These are phyloP conservation scores for Diabrotica undecimpunctata DNA, from an alignment of 1,140 invertebrate species.

Conservation along the genomic window DNA sequence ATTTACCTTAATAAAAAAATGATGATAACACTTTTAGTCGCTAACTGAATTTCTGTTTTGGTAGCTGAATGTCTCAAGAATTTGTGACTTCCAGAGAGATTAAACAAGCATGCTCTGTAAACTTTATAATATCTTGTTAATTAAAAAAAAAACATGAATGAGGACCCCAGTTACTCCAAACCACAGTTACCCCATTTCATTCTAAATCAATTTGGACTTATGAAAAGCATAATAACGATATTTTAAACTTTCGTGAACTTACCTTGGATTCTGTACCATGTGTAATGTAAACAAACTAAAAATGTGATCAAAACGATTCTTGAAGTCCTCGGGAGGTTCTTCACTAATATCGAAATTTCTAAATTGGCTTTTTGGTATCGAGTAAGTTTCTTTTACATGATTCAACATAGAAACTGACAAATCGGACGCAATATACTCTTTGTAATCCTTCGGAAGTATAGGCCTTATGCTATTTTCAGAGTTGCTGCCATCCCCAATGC, in stretches of 20 bases:
- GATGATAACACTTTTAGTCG: no score
- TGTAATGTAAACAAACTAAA: not conserved
- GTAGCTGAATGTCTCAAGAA: no score
- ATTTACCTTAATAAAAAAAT: no score
- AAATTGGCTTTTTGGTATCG: not conserved
- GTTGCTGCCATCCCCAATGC: not conserved
- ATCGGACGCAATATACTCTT: conserved; percentile 1
- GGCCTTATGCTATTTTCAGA: not conserved
- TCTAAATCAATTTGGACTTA: no score
- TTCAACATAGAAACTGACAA: not conserved
- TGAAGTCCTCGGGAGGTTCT: not conserved
- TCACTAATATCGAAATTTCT: not conserved
- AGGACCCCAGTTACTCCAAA: no score
- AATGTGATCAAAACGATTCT: not conserved
- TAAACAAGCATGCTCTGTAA: no score
- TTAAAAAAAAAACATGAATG: no score
- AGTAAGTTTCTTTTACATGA: not conserved
- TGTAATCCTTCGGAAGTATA: not conserved
- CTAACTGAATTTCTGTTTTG: no score
- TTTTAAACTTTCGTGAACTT: not conserved
- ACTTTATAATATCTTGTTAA: no score
- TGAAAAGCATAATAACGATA: no score
- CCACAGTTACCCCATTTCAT: no score
- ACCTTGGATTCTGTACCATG: not conserved
- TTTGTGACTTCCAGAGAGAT: no score